Percentiles rank a stretch among this genome's conserved stretches.
phyloP scores from a whole-genome alignment of 2,888 invertebrate species.

The Eledone cirrhosa region DNA sequence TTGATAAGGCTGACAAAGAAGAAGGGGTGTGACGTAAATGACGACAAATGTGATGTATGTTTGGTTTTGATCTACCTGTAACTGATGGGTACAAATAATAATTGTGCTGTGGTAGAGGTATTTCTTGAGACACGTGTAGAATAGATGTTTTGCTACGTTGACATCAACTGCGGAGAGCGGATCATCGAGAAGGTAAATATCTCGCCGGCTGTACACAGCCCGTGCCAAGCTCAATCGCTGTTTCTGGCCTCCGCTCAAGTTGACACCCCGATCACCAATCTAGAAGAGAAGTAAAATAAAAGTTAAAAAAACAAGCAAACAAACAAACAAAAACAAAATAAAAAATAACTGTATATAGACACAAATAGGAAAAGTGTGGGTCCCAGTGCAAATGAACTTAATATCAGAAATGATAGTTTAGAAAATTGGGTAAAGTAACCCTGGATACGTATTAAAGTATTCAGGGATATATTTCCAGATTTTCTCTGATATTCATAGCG shows the following conservation, averaged over 20 bases:
- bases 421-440: no score
- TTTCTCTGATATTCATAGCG: no score
- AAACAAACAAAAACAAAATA: neutral
- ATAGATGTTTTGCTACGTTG: constrained; percentile 46
- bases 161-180: constrained; percentile 51
- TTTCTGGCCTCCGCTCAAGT: constrained; percentile 54
- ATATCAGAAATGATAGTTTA: no score
- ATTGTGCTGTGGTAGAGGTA: constrained; percentile 43
- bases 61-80: constrained; percentile 40
- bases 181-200: constrained; percentile 51
- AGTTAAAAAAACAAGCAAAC: neutral
- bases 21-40: no score
- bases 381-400: no score
- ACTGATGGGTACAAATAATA: constrained; percentile 48
- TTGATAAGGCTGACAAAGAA: no score
- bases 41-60: no score
- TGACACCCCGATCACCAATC: constrained; percentile 51
- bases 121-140: constrained; percentile 44
- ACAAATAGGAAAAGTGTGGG: no score
- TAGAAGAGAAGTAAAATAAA: constrained; percentile 22
- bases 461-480: no score
- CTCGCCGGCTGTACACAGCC: constrained; percentile 49
- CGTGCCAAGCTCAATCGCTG: constrained; percentile 51
- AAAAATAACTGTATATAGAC: no score
- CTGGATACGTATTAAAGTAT: no score